Base-by-base conservation (phyloP, 2,797 vertebrate genomes). In the Danio tinwini region DNA sequence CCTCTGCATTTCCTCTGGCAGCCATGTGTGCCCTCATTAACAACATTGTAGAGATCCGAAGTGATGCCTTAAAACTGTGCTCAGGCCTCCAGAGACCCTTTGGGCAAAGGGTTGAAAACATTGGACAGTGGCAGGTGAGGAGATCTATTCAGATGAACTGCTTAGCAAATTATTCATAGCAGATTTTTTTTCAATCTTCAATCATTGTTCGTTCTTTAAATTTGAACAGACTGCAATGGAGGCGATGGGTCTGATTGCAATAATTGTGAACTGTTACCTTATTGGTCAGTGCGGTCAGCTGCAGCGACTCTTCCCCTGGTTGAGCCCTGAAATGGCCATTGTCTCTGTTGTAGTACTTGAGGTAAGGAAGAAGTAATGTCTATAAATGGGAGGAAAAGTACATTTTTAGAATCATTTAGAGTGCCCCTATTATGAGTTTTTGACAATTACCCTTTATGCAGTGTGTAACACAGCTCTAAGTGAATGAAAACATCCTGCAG, bases 251-350 rank as follows among this genome's bases (percentile, higher is more conserved):
- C 88, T 98, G 63, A 89, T 99, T 82, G 97, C 97, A 68, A 98
- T 99, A 53, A 94, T 99, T 80, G 96, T 99, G 21, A 99, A 99
- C 93, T 99, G 97, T 87, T 98, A 98, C 90, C 92, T 99, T 90
- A 97, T 99, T 29, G 96, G 97, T 21, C 97, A 98, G 87, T 98
- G 97, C 0, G 97, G 97, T 47, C 97, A 99, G 90, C 95, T 99
- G 37, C 97, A 97, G 86, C 92, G 97, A n/a, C 95, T 99, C 17
- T 97, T 98, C 85, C 97, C 97, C 2, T 97, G 97, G 96, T 91
- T 98, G 85, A 97, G 97, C 80, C 96, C 97, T 0, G 97, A 98
- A 88, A 96, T 95, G 10, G 96, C 96, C 87, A 97, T 99, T 78
- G 93, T 98, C 87, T 97, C 95, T 1, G 95, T 98, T 64, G 97